Evolutionary conservation across 2,888 invertebrate genomes (phyloP).

Genomic region (Plutella xylostella): DNA sequence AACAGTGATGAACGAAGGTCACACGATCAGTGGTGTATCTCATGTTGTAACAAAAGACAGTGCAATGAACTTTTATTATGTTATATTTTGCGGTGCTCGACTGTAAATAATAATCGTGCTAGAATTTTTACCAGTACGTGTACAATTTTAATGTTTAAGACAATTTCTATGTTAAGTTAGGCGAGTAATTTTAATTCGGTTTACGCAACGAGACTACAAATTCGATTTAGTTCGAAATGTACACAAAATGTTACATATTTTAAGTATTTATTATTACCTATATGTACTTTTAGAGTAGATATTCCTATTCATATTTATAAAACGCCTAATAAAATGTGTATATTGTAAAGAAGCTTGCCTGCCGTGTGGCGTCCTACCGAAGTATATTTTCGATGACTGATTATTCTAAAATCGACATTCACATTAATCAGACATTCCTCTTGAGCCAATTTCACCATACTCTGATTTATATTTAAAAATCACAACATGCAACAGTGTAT

Average conservation of each 20-base stretch:
- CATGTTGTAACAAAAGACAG: conserved; percentile 22
- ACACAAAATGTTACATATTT: conserved; percentile 38
- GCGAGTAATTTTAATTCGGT: conserved; percentile 3
- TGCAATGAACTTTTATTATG: conserved; percentile 9
- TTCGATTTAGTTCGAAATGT: conserved; percentile 20
- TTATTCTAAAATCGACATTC: conserved; percentile 56
- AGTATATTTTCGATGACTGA: conserved; percentile 62
- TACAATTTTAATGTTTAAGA: conserved; percentile 50
- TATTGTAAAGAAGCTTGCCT: conserved; percentile 29
- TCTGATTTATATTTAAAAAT: too few relatives aligned
- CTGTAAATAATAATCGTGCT: conserved; percentile 59
- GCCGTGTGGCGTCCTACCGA: conserved; percentile 30
- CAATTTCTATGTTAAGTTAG: too few relatives aligned
- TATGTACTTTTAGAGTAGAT: conserved; percentile 12
- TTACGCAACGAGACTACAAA: conserved; percentile 5
- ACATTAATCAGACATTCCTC: conserved; percentile 49
- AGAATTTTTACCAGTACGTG: conserved; percentile 61
- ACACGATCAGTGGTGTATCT: conserved; percentile 30
- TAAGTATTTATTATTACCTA: conserved; percentile 60
- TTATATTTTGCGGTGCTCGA: conserved; percentile 59
- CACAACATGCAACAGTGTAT: too few relatives aligned
- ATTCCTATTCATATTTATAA: conserved; percentile 24
- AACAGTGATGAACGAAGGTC: conserved; percentile 30
- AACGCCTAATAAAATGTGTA: conserved; percentile 4
- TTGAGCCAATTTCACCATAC: too few relatives aligned